Evolutionary conservation across 2,113 vertebrate genomes (phyloP), one percentile per base, ranked within the genome.

Genomic region (Sceloporus tristichus): DNA sequence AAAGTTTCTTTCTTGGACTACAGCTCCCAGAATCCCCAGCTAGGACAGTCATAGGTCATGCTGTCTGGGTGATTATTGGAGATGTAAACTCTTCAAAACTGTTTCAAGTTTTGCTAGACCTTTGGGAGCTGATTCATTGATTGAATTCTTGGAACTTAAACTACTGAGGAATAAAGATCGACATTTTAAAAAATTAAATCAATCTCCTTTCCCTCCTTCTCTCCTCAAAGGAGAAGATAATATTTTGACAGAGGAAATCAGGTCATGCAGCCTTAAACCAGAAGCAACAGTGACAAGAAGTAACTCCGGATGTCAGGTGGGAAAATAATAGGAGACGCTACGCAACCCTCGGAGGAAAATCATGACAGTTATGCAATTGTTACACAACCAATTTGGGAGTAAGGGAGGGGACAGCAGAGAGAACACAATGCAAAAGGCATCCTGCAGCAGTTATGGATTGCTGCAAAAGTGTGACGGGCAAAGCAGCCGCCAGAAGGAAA

Each of bases 331-430:
- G 23, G 0, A 86, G 27, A 79, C 27, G 85, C n/a, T 0, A 0
- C 56, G 70, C 62, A 89, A 88, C 70, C 77, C 76, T n/a, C 79
- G 65, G 70, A 56, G 91, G 16, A 1, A 89, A 83, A 71, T 29
- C 10, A 29, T 75, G 79, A 9, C 79, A 38, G 34, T 85, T 76
- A 75, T 40, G 71, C 53, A 18, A 59, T 0, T 23, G 11, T 1
- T 88, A 76, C 0, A 0, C 25, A 79, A 86, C 18, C 81, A 27
- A 13, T 65, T 74, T 40, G 85, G 5, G 2, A 29, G 56, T 38
- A 13, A 48, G 73, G 38, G 73, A 19, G 48, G 42, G 77, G 48
- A 29, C 53, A 0, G 42, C 2, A 19, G 10, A 27, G 79, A 19
- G 19, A 66, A 82, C 1, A 2, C 23, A 65, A 29, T 11, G n/a